Conservation (phyloP, 2,113 vertebrate species). For the Lucifuga dentata region DNA sequence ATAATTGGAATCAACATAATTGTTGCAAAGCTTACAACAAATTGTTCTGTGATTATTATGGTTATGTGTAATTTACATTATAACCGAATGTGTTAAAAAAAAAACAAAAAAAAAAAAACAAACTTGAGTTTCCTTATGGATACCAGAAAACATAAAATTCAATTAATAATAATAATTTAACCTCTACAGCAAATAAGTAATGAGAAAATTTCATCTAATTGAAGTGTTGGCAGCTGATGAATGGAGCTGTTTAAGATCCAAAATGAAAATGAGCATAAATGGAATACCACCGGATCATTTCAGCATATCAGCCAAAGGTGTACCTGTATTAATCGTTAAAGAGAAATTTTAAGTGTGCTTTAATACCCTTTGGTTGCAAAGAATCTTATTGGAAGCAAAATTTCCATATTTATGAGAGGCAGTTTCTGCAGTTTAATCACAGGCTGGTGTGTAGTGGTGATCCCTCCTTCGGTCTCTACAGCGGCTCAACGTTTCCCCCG, state of each 20-base stretch:
- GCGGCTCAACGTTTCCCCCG: slow-evolving; percentile 28
- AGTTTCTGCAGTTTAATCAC: slow-evolving; percentile 53
- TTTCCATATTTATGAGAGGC: slow-evolving; percentile 69
- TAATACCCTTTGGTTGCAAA: slow-evolving; percentile 42
- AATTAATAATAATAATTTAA: too few relatives aligned
- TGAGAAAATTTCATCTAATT: not conserved
- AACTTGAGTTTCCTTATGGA: too few relatives aligned
- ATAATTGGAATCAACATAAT: not conserved
- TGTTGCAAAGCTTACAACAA: not conserved
- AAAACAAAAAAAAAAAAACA: too few relatives aligned
- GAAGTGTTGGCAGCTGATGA: not conserved
- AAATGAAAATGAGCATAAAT: slow-evolving; percentile 1
- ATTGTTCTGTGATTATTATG: not conserved
- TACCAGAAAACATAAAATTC: too few relatives aligned
- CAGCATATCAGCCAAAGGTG: slow-evolving; percentile 6
- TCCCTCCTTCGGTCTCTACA: slow-evolving; percentile 47
- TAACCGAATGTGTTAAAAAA: not conserved
- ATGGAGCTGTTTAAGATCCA: not conserved
- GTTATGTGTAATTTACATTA: not conserved
- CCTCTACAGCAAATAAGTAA: too few relatives aligned
- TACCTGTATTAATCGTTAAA: slow-evolving; percentile 35
- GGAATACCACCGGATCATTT: slow-evolving; percentile 11
- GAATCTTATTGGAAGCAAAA: slow-evolving; percentile 41
- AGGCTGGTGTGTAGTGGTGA: slow-evolving; percentile 24
- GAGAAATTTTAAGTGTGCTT: slow-evolving; percentile 22